phyloP scores from a whole-genome alignment of 2,113 vertebrate genomes.

The Halichoeres trimaculatus region DNA sequence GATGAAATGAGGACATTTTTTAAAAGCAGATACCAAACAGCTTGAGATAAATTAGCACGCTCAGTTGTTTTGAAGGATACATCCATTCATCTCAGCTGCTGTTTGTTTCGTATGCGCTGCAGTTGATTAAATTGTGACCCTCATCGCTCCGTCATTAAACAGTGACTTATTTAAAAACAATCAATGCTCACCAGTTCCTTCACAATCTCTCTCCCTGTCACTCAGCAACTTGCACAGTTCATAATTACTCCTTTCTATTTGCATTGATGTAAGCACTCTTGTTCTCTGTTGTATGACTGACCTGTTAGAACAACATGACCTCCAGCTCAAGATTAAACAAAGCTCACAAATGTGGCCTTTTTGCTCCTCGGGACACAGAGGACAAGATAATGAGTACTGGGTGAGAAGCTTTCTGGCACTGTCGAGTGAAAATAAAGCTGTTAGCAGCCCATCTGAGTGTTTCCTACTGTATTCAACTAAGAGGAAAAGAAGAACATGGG shows the following conservation, averaged over 20 bases:
- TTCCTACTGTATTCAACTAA: constrained; percentile 27
- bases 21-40: constrained; percentile 19
- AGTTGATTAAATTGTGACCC: constrained; percentile 59
- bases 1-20: constrained; percentile 8
- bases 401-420: constrained; percentile 46
- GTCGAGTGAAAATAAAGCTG: constrained; percentile 44
- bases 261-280: constrained; percentile 23
- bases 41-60: constrained; percentile 24
- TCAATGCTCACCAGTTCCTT: constrained; percentile 34
- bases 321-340: constrained; percentile 48
- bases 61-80: constrained; percentile 35
- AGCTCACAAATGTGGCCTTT: constrained; percentile 35
- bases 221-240: not conserved
- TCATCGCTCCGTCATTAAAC: constrained; percentile 48
- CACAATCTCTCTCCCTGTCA: constrained; percentile 11
- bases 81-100: constrained; percentile 30
- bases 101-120: constrained; percentile 37
- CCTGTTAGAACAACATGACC: constrained; percentile 47
- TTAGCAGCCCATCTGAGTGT: constrained; percentile 38
- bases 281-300: constrained; percentile 33
- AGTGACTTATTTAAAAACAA: constrained; percentile 56
- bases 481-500: constrained; percentile 25
- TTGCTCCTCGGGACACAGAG: constrained; percentile 52
- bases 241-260: constrained; percentile 34
- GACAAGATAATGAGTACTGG: constrained; percentile 67